phyloP scores from a whole-genome alignment of 2,797 vertebrate species.

The Pseudomugil tenellus region DNA sequence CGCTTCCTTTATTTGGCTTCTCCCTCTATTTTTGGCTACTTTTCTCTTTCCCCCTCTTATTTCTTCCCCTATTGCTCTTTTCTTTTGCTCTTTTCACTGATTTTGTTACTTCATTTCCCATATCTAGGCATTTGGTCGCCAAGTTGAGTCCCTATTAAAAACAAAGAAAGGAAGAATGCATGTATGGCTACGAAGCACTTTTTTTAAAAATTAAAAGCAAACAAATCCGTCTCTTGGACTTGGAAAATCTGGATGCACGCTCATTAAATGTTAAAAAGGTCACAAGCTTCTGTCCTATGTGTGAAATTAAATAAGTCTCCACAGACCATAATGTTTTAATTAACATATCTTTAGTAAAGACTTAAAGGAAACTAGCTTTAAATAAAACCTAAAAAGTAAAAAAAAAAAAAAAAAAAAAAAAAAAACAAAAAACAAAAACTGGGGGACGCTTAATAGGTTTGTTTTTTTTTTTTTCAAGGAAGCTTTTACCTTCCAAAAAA shows the following conservation, averaged over 20 bases:
- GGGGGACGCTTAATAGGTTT: not conserved
- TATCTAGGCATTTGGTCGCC: constrained; percentile 43
- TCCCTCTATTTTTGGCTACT: constrained; percentile 18
- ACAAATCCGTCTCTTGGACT: not conserved
- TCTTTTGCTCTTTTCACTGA: not conserved
- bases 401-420: too few species aligned
- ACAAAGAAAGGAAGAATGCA: not conserved
- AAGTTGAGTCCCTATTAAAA: constrained; percentile 17
- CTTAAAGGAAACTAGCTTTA: constrained; percentile 5
- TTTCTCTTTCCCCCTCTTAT: not conserved
- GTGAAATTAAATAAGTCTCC: not conserved
- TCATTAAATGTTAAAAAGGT: not conserved
- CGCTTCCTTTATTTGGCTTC: constrained; percentile 18
- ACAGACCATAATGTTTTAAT: not conserved
- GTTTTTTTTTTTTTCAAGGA: not conserved
- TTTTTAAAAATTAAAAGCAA: not conserved
- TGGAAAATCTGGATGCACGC: not conserved
- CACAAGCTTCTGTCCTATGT: not conserved
- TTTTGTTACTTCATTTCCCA: not conserved
- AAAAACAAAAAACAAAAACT: too few species aligned
- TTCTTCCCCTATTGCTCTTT: not conserved
- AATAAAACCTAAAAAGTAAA: constrained; percentile 7
- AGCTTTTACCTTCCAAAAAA: not conserved
- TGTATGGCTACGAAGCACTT: not conserved
- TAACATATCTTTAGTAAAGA: not conserved